phyloP scores from a whole-genome alignment of 1,140 invertebrate genomes.

The Agrilus planipennis region DNA sequence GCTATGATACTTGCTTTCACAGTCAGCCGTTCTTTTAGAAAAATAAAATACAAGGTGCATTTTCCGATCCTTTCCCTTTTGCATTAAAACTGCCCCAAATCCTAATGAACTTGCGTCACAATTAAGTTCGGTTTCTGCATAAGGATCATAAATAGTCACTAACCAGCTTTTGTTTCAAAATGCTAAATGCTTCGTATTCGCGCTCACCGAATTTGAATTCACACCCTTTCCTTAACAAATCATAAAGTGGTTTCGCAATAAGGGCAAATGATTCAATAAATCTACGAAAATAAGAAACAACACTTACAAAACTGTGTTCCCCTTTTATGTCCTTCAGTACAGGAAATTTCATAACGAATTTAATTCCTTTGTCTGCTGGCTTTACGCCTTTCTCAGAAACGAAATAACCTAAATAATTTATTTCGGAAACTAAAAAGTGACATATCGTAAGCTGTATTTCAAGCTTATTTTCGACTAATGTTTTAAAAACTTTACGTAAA shows the following conservation, averaged over 20 bases:
- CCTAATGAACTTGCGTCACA: conserved; percentile 7
- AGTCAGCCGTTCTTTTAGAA: conserved; percentile 28
- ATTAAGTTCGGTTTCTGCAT: conserved; percentile 8
- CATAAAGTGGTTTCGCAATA: conserved; percentile 20
- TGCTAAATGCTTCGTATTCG: neutral
- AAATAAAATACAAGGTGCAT: conserved; percentile 34
- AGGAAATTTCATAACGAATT: neutral
- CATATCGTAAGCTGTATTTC: conserved; percentile 12
- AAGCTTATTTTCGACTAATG: conserved; percentile 8
- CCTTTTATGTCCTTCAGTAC: neutral
- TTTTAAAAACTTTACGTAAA: conserved; percentile 8
- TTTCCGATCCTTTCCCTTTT: conserved; percentile 19
- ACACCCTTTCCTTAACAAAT: conserved; percentile 10
- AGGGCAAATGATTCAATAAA: conserved; percentile 17
- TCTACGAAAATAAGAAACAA: conserved; percentile 18
- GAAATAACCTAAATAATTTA: conserved; percentile 12
- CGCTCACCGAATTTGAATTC: conserved; percentile 13
- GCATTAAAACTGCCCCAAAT: conserved; percentile 24
- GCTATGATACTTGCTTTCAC: conserved; percentile 34
- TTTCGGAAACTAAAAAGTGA: conserved; percentile 6
- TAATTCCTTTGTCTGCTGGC: conserved; percentile 1
- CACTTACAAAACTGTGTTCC: conserved; percentile 17
- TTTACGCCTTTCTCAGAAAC: conserved; percentile 1
- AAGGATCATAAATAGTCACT: neutral
- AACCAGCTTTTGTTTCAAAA: conserved; percentile 2